These are phyloP conservation scores for Druceiella hillmani DNA, from an alignment of 2,888 invertebrate genomes.

Conservation along the genomic window DNA sequence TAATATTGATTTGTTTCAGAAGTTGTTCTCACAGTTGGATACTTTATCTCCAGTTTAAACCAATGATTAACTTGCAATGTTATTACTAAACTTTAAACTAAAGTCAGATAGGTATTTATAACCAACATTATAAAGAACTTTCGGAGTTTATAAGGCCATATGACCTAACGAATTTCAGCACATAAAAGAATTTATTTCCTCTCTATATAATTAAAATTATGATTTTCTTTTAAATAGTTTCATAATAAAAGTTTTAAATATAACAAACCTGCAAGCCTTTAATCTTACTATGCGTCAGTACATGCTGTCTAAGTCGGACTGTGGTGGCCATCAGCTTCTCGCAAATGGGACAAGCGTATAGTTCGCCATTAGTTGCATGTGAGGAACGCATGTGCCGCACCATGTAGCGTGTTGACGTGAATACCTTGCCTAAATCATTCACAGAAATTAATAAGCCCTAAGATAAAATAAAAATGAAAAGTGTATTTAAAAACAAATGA, in stretches of 20 bases:
- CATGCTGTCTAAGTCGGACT: constrained; percentile 40
- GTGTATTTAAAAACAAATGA: no score
- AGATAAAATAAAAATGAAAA: no score
- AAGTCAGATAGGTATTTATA: no score
- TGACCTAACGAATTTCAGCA: no score
- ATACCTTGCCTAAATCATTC: constrained; percentile 32
- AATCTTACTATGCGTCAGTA: constrained; percentile 42
- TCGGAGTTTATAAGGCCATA: no score
- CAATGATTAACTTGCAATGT: no score
- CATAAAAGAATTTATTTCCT: no score
- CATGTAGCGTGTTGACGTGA: constrained; percentile 48
- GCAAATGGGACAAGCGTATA: constrained; percentile 45
- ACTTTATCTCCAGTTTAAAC: no score
- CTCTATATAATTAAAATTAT: not conserved
- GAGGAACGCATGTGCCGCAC: constrained; percentile 46
- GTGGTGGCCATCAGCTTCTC: constrained; percentile 35
- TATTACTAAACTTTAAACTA: no score
- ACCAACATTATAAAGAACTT: no score
- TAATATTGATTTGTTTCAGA: no score
- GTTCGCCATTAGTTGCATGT: constrained; percentile 34
- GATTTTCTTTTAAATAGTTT: constrained; percentile 1
- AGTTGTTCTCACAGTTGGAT: no score
- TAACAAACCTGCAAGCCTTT: constrained; percentile 38
- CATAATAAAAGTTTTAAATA: not conserved
- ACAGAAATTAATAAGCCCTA: not conserved